Conservation (phyloP, 2,113 vertebrate species). For the Salvelinus fontinalis region DNA sequence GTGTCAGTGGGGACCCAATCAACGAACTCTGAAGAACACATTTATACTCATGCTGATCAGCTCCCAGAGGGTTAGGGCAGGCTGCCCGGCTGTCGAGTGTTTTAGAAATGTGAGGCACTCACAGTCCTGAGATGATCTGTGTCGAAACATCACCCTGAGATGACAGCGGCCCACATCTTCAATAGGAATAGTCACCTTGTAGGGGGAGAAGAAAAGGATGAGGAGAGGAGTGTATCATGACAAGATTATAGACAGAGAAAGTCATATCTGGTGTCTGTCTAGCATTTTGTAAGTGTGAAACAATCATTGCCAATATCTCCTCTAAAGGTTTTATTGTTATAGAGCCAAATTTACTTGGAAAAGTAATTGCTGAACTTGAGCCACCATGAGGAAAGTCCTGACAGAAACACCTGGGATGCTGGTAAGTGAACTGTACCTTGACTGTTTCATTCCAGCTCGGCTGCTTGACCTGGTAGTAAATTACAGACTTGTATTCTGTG, state of each 20-base stretch:
- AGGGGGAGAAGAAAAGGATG: neutral
- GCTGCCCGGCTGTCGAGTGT: neutral
- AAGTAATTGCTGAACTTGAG: constrained; percentile 36
- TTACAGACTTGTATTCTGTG: constrained; percentile 94
- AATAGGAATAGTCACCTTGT: constrained; percentile 91
- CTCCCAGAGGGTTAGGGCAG: neutral
- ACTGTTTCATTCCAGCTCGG: constrained; percentile 97
- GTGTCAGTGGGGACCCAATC: constrained; percentile 15
- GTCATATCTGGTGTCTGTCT: neutral
- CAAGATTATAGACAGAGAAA: neutral
- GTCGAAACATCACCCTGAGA: constrained; percentile 89
- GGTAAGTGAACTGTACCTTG: constrained; percentile 78
- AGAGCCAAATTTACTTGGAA: constrained; percentile 29
- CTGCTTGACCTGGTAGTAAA: constrained; percentile 98
- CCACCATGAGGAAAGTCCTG: neutral
- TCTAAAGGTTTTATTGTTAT: constrained; percentile 28
- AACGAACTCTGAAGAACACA: constrained; percentile 3
- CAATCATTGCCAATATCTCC: constrained; percentile 18
- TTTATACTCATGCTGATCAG: no score
- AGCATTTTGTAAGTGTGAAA: constrained; percentile 91
- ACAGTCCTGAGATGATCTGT: constrained; percentile 97
- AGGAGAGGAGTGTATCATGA: neutral
- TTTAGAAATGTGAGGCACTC: constrained; percentile 63
- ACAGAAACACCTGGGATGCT: neutral
- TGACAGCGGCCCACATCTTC: constrained; percentile 92